Percentiles rank a stretch among this genome's conserved stretches.
Conservation (phyloP, 2,888 invertebrate species). For the Aquatica leii region DNA sequence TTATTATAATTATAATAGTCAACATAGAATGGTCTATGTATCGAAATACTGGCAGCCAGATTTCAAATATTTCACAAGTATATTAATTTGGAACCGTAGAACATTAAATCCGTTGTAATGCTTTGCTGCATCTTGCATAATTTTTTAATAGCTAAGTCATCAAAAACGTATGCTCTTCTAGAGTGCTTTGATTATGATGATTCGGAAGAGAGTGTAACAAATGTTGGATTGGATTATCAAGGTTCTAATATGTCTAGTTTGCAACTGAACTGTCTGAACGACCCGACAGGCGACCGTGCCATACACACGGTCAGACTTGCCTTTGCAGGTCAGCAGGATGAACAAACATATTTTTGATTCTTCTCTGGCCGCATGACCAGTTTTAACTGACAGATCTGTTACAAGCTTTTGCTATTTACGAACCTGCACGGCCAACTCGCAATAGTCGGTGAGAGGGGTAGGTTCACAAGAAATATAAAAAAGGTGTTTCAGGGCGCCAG, state of each 20-base stretch:
- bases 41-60: background rate
- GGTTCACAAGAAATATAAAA: too few species aligned
- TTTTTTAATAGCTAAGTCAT: background rate
- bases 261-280: conserved; percentile 1
- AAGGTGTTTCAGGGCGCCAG: too few species aligned
- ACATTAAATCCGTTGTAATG: background rate
- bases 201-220: background rate
- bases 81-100: background rate
- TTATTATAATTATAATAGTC: too few species aligned
- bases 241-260: too few species aligned
- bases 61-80: background rate
- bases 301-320: background rate
- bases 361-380: background rate
- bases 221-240: background rate
- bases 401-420: too few species aligned
- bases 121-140: background rate
- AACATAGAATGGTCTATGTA: too few species aligned
- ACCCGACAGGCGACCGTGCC: background rate
- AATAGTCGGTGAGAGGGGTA: too few species aligned
- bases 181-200: background rate
- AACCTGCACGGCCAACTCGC: too few species aligned
- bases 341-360: background rate
- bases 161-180: too few species aligned
- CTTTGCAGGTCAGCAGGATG: background rate
- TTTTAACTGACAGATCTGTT: background rate